Base-by-base conservation (phyloP, 2,113 vertebrate genomes). In the Heterotilapia buettikoferi region DNA sequence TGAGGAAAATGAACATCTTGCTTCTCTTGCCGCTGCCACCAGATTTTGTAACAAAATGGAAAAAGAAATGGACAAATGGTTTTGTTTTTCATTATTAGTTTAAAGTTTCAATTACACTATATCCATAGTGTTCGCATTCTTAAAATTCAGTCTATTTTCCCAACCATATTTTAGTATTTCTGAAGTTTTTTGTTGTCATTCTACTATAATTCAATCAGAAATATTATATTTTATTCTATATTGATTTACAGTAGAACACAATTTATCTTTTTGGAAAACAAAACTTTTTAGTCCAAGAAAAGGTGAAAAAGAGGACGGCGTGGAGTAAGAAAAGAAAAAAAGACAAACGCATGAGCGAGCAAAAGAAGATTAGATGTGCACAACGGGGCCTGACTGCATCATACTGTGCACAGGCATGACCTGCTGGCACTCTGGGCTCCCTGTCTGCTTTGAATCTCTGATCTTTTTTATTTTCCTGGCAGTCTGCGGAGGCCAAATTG, bases 11-110 rank as follows among this genome's bases (percentile, higher is more conserved):
- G 13, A 76, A 76, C 8, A 5, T 3, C 38, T 5, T 47, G 71
- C 71, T 19, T 76, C 24, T 73, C 21, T 26, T 47, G 14, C 40
- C 1, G 0, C 1, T 29, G 16, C 43, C 24, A 12, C 0, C 9
- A 10, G 1, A 31, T 0, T 31, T 76, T 76, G 43, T 31, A 18
- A 16, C 57, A 1, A 78, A 50, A 47, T 16, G 13, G 21, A 45
- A 33, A 61, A 61, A 18, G 8, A 63, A 5, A 18, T 7, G 33
- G 6, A n/a, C 19, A n/a, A 13, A 38, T 11, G 7, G 14, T 18
- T 33, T 2, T 56, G 53, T 24, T 56, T 33, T 61, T 61, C 29
- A 33, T 16, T 61, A 33, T 61, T 33, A 1, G 0, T 33, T 31
- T 33, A 61, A 61, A 66, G 61, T 38, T n/a, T 38, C 19, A 5